Evolutionary conservation across 2,797 vertebrate species (phyloP).

Genomic region (Pitangus sulphuratus): DNA sequence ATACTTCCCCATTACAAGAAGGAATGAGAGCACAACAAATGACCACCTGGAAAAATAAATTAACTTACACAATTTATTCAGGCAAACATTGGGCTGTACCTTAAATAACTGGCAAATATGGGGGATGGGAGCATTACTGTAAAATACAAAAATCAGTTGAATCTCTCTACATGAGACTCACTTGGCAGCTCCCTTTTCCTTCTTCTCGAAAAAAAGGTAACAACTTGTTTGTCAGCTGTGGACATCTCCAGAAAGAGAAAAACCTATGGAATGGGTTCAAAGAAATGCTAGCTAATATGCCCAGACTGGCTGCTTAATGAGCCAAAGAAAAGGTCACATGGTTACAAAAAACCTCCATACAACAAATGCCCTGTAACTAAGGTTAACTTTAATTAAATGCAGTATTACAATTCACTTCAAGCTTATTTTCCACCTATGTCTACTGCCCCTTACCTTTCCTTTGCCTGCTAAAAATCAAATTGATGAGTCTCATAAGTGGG

Average conservation of each 20-base stretch:
- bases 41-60: conserved; percentile 44
- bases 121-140: neutral
- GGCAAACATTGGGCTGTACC: conserved; percentile 31
- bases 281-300: conserved; percentile 55
- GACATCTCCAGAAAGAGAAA: conserved; percentile 39
- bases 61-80: conserved; percentile 18
- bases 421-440: conserved; percentile 54
- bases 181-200: neutral
- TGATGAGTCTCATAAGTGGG: neutral
- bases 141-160: neutral
- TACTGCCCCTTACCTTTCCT: conserved; percentile 21
- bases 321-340: conserved; percentile 72
- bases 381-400: conserved; percentile 79
- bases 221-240: conserved; percentile 35
- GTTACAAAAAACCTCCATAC: conserved; percentile 54
- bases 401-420: conserved; percentile 71
- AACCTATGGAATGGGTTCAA: conserved; percentile 46
- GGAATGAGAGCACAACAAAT: conserved; percentile 43
- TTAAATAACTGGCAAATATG: conserved; percentile 31
- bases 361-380: conserved; percentile 69
- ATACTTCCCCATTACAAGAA: conserved; percentile 23
- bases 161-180: neutral
- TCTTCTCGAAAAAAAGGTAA: neutral
- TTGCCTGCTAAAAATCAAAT: conserved; percentile 34
- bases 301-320: conserved; percentile 61